Conservation (phyloP, 2,797 vertebrate genomes). For the Clarias platycephalus region DNA sequence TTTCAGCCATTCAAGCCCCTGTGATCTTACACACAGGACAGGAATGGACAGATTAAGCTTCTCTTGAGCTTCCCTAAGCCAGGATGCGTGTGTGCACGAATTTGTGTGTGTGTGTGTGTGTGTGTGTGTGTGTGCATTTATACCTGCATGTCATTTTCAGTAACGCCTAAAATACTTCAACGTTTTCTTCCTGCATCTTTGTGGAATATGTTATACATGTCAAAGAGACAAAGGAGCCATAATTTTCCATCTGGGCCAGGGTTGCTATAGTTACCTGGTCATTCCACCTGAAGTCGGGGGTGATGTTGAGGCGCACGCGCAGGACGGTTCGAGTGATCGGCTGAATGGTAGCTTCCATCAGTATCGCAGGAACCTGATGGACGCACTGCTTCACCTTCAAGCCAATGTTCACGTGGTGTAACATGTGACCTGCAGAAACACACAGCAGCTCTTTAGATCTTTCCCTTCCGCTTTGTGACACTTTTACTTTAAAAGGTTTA, state of each 20-base stretch:
- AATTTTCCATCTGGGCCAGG: constrained; percentile 3
- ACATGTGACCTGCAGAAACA: constrained; percentile 86
- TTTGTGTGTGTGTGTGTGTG: constrained; percentile 6
- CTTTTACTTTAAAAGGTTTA: neutral
- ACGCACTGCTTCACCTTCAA: constrained; percentile 93
- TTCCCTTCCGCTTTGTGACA: neutral
- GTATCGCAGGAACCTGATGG: constrained; percentile 91
- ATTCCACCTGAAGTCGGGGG: constrained; percentile 91
- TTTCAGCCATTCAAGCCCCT: constrained; percentile 47
- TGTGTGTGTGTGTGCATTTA: neutral
- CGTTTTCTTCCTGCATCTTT: constrained; percentile 1
- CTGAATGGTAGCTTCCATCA: constrained; percentile 91
- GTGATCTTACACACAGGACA: constrained; percentile 57
- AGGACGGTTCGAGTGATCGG: constrained; percentile 96
- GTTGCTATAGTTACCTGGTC: constrained; percentile 84
- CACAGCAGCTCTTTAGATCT: neutral
- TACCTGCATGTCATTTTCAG: neutral
- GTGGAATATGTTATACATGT: constrained; percentile 4
- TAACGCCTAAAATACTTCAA: constrained; percentile 1
- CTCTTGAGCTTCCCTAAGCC: constrained; percentile 42
- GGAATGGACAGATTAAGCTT: constrained; percentile 55
- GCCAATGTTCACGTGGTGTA: constrained; percentile 95
- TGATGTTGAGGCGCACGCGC: constrained; percentile 83
- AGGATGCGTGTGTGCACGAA: constrained; percentile 21
- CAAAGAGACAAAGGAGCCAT: constrained; percentile 7